Conservation (phyloP, 2,888 invertebrate genomes). For the Hydriomena furcata region DNA sequence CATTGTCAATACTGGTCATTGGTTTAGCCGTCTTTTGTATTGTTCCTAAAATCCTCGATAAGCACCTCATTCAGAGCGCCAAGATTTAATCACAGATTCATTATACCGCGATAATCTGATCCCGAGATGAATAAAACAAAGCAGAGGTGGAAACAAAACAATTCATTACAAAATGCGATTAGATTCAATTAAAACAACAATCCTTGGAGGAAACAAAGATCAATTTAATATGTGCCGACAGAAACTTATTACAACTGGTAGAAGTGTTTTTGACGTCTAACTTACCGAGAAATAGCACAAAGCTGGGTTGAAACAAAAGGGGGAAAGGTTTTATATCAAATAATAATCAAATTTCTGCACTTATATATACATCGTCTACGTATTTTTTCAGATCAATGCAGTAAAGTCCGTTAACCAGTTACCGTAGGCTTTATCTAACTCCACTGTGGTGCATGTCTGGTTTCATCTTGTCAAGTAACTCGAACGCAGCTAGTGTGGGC, state of each 20-base stretch:
- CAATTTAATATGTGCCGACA: constrained; percentile 27
- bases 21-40: constrained; percentile 1
- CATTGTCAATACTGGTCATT: neutral
- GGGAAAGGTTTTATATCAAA: constrained; percentile 5
- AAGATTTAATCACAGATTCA: constrained; percentile 20
- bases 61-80: constrained; percentile 7
- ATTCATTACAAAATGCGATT: constrained; percentile 32
- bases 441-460: constrained; percentile 11
- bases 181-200: constrained; percentile 33
- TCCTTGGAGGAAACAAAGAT: constrained; percentile 31
- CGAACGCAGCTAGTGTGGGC: constrained; percentile 12
- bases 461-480: constrained; percentile 23
- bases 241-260: constrained; percentile 23
- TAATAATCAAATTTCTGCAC: constrained; percentile 2
- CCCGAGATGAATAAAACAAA: constrained; percentile 28
- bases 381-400: constrained; percentile 11
- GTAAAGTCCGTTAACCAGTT: constrained; percentile 23
- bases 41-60: constrained; percentile 1
- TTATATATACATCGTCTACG: too few relatives aligned
- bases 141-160: constrained; percentile 27
- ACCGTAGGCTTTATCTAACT: constrained; percentile 10
- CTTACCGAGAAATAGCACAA: constrained; percentile 7
- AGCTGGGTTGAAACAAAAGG: constrained; percentile 2
- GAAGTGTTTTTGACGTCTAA: constrained; percentile 23
- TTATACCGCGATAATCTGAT: constrained; percentile 21